Evolutionary conservation across 2,888 invertebrate species (phyloP).

Genomic region (Priocnemis perturbator): DNA sequence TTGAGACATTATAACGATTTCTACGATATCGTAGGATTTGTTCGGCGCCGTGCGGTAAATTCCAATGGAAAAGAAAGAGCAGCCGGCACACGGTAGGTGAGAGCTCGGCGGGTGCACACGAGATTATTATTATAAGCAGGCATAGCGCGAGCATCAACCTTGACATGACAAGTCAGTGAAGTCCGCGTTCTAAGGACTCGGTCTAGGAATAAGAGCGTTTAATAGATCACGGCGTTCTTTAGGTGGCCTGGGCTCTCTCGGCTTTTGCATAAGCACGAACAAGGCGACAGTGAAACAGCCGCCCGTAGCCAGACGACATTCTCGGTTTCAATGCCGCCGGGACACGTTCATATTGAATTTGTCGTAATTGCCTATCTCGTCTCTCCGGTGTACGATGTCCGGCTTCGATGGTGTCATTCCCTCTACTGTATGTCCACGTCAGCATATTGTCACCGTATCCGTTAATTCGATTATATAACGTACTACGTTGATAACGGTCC

Average conservation of each 20-base stretch:
- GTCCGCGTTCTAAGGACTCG: constrained; percentile 41
- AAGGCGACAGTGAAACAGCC: constrained; percentile 45
- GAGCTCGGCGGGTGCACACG: constrained; percentile 12
- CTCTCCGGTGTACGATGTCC: constrained; percentile 2
- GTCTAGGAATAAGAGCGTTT: constrained; percentile 14
- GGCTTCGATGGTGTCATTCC: no score
- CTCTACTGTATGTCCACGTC: no score
- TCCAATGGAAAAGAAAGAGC: no score
- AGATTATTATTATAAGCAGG: constrained; percentile 28
- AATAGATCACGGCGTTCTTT: constrained; percentile 42
- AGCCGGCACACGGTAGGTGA: constrained; percentile 28
- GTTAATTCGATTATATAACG: no score
- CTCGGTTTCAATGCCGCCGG: constrained; percentile 50
- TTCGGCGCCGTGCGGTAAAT: no score
- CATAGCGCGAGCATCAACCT: constrained; percentile 45
- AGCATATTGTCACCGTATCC: no score
- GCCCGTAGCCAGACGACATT: constrained; percentile 43
- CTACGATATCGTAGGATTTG: no score
- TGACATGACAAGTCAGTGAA: constrained; percentile 47
- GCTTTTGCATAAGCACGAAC: constrained; percentile 16
- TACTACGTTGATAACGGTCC: no score
- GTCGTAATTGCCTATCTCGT: constrained; percentile 35
- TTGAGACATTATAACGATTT: no score
- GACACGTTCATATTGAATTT: constrained; percentile 35
- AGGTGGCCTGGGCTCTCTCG: constrained; percentile 8